These are phyloP conservation scores for Tribolium castaneum DNA, from an alignment of 1,140 invertebrate species.

Conservation along the genomic window DNA sequence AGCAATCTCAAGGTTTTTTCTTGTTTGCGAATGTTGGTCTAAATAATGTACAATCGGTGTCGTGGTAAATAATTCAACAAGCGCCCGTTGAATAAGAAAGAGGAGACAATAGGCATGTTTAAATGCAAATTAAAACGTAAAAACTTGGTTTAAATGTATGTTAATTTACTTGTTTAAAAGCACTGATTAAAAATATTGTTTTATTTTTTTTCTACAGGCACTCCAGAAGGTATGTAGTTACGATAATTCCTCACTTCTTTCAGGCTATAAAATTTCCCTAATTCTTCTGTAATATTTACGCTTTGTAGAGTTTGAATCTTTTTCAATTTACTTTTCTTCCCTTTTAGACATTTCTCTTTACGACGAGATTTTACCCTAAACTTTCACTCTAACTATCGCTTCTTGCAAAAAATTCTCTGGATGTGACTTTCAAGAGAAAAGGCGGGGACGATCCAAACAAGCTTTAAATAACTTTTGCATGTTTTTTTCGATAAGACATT, in stretches of 20 bases:
- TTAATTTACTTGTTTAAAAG: conserved; percentile 9
- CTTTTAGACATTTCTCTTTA: conserved; percentile 20
- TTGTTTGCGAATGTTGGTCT: not conserved
- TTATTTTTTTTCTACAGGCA: conserved; percentile 65
- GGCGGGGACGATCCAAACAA: not conserved
- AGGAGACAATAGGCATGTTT: not conserved
- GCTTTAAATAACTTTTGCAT: not conserved
- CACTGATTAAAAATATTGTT: conserved; percentile 52
- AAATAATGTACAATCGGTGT: conserved; percentile 2
- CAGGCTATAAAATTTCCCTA: conserved; percentile 18
- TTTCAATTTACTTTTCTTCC: conserved; percentile 6
- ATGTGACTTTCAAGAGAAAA: not conserved
- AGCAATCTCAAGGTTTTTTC: not conserved
- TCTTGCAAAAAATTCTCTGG: not conserved
- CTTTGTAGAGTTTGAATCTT: conserved; percentile 29
- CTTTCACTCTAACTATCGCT: not conserved
- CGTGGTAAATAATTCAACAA: conserved; percentile 7
- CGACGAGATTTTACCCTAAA: not conserved
- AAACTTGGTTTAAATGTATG: not conserved
- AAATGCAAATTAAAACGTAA: not conserved
- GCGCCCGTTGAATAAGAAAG: not conserved
- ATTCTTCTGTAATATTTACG: conserved; percentile 16
- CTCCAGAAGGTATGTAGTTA: conserved; percentile 66
- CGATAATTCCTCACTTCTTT: conserved; percentile 13
- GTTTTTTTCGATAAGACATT: not conserved